Base-by-base conservation (phyloP, 1,140 invertebrate species). In the Dreissena polymorpha region DNA sequence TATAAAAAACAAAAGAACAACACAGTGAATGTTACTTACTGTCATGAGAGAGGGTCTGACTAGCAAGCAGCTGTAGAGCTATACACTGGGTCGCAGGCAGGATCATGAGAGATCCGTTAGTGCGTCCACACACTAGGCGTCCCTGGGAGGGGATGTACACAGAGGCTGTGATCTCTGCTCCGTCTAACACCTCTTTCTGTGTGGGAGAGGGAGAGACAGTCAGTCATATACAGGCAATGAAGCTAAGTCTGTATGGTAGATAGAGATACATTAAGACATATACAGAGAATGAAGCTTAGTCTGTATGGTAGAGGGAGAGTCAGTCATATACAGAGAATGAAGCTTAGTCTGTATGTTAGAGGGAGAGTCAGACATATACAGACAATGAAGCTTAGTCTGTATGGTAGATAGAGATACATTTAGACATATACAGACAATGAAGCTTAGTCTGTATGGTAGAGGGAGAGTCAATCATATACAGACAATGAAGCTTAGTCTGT, bases 41-140 rank as follows among this genome's bases (percentile, higher is more conserved):
- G n/a, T 87, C 78, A 25, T 71, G 72, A 13, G 53, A 60, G 14
- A 88, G 64, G 2, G 57, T 10, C 55, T 79, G 82, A 89, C 98
- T 86, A 18, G 89, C 97, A 60, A 99, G 94, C 25, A 99, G 92
- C 89, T 99, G 98, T 80, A 98, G 93, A 95, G 98, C 97, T 1
- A 99, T 96, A 10, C 98, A 89, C 91, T 99, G 97, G 0, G 97
- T 98, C 0, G 98, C 98, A 29, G 98, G 97, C 10, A 99, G 96
- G 74, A 99, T 98, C n/a, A 99, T 96, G 83, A 99, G 99, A 67
- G 96, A 96, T 18, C 99, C 99, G 93, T 99, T 98, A 91, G 98
- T 97, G 51, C 98, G 94, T 5, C 99, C 99, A 86, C 98, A 97
- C 7, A 99, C 97, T 55, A 99, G 92, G 29, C 97, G 95, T 89